Evolutionary conservation across 2,888 invertebrate genomes (phyloP).

Genomic region (Panzeria rudis): DNA sequence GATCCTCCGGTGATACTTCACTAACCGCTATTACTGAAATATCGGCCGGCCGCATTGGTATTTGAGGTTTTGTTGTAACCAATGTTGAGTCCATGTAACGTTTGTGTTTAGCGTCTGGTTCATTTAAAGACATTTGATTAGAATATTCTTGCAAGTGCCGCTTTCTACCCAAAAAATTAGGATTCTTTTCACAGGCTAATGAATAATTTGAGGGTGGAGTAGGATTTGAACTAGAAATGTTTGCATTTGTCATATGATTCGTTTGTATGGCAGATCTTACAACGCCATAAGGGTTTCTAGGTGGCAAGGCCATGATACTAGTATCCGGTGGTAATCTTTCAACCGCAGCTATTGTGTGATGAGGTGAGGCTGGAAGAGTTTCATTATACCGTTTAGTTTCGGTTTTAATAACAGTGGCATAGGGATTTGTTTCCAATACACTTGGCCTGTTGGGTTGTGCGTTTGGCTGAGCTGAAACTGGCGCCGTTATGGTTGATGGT

Average conservation of each 20-base stretch:
- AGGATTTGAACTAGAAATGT: conserved; percentile 35
- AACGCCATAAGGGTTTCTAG: conserved; percentile 51
- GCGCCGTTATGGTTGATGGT: conserved; percentile 35
- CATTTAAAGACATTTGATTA: conserved; percentile 64
- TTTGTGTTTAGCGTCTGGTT: conserved; percentile 74
- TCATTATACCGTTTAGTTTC: conserved; percentile 65
- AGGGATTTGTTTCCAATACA: conserved; percentile 80
- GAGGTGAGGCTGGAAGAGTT: conserved; percentile 41
- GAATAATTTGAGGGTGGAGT: conserved; percentile 42
- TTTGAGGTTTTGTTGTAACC: conserved; percentile 47
- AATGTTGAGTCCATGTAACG: conserved; percentile 67
- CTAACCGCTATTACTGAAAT: conserved; percentile 78
- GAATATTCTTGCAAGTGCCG: conserved; percentile 80
- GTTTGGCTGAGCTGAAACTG: conserved; percentile 3
- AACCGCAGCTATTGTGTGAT: conserved; percentile 64
- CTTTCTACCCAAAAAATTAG: conserved; percentile 79
- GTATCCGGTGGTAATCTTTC: conserved; percentile 77
- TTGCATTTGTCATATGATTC: conserved; percentile 47
- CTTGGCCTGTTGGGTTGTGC: conserved; percentile 78
- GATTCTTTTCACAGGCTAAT: conserved; percentile 74
- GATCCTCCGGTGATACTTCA: conserved; percentile 67
- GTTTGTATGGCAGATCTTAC: conserved; percentile 51
- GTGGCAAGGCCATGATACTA: conserved; percentile 74
- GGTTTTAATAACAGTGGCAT: conserved; percentile 74
- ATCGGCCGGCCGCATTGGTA: conserved; percentile 73